Percentiles rank a stretch among this genome's conserved stretches.
phyloP scores from a whole-genome alignment of 2,113 vertebrate genomes.

The Eptatretus burgeri region DNA sequence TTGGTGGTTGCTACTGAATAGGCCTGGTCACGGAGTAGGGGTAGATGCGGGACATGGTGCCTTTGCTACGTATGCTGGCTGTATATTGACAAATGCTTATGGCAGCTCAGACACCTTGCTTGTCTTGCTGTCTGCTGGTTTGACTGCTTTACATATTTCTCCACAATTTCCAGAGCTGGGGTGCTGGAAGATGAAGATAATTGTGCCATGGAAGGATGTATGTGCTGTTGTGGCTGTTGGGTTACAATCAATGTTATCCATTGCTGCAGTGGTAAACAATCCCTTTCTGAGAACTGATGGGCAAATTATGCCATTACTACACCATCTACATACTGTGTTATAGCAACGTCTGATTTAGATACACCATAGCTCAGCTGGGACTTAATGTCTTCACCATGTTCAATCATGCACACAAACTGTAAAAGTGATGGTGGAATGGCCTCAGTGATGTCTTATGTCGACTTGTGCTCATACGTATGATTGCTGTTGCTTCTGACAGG shows the following conservation, averaged over 20 bases:
- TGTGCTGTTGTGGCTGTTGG: background rate
- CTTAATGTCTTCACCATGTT: no score
- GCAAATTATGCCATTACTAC: background rate
- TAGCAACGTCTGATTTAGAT: background rate
- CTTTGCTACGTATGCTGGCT: background rate
- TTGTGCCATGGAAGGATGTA: no score
- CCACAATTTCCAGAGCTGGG: background rate
- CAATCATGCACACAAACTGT: no score
- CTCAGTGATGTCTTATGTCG: no score
- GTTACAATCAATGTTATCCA: background rate
- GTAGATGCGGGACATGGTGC: background rate
- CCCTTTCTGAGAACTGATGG: background rate
- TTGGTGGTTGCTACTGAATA: background rate
- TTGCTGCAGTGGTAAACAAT: background rate
- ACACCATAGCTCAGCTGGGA: no score
- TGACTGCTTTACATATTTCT: background rate
- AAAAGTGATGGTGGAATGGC: no score
- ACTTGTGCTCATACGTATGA: no score
- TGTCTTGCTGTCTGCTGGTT: background rate
- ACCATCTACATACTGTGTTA: background rate
- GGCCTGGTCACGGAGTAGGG: background rate
- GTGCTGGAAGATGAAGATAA: background rate
- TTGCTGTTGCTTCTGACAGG: no score
- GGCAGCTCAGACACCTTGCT: background rate
- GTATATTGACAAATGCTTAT: background rate